Conservation (phyloP, 2,113 vertebrate genomes). For the Pterophyllum scalare region DNA sequence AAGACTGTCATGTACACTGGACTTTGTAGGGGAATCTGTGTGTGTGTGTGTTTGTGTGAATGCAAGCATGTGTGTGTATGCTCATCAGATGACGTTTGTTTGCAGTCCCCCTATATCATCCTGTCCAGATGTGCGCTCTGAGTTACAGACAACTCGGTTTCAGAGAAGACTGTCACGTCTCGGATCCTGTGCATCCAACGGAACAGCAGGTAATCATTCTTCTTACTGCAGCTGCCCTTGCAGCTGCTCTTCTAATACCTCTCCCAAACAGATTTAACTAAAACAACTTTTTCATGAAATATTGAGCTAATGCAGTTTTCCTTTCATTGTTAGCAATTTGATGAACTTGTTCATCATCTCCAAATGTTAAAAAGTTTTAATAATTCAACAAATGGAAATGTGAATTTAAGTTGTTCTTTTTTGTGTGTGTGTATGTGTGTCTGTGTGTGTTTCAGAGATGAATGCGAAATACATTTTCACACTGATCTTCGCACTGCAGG, state of each 20-base stretch:
- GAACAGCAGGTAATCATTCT: constrained; percentile 67
- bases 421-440: neutral
- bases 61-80: constrained; percentile 46
- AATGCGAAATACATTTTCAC: constrained; percentile 73
- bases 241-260: neutral
- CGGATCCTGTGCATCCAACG: constrained; percentile 69
- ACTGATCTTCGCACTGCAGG: constrained; percentile 81
- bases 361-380: neutral
- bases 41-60: constrained; percentile 4
- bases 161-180: constrained; percentile 78
- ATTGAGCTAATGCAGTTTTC: neutral
- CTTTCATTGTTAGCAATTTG: neutral
- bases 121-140: constrained; percentile 62
- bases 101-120: constrained; percentile 80
- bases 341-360: neutral
- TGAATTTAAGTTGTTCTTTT: neutral
- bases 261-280: neutral
- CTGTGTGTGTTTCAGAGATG: constrained; percentile 75
- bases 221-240: neutral
- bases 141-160: constrained; percentile 74
- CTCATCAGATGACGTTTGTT: constrained; percentile 82
- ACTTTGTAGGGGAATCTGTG: constrained; percentile 76
- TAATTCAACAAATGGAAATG: neutral
- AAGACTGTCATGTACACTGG: constrained; percentile 69
- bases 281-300: neutral